Conservation (phyloP, 2,113 vertebrate genomes). For the Pluvialis apricaria region DNA sequence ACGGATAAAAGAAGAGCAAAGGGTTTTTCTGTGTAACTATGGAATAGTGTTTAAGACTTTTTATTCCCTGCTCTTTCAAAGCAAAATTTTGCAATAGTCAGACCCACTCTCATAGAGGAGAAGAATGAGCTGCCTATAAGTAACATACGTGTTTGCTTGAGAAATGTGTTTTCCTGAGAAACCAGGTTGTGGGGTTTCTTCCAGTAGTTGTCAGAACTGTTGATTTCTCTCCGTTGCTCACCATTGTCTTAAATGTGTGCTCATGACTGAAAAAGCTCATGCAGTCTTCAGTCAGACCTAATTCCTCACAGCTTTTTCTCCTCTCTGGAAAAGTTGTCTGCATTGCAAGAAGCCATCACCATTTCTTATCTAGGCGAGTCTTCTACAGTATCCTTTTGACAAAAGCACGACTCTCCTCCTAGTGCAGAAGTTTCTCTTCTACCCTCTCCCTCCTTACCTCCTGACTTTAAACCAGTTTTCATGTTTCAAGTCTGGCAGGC, state of each 20-base stretch:
- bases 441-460: not conserved
- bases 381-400: fast-evolving
- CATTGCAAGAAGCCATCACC: not conserved
- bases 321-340: not conserved
- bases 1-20: fast-evolving
- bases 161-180: not conserved
- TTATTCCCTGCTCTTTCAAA: not conserved
- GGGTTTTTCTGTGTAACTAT: not conserved
- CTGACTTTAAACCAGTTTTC: not conserved
- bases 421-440: not conserved
- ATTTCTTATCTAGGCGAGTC: not conserved
- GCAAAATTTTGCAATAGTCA: not conserved
- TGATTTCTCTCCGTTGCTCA: not conserved
- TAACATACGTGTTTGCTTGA: not conserved
- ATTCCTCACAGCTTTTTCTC: not conserved
- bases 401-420: not conserved
- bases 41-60: not conserved
- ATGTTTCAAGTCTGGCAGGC: not conserved
- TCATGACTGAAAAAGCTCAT: not conserved
- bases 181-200: fast-evolving
- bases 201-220: not conserved
- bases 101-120: not conserved
- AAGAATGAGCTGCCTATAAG: not conserved
- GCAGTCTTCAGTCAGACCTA: not conserved
- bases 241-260: not conserved